Evolutionary conservation across 1,140 invertebrate species (phyloP).

Genomic region (Plodia interpunctella): DNA sequence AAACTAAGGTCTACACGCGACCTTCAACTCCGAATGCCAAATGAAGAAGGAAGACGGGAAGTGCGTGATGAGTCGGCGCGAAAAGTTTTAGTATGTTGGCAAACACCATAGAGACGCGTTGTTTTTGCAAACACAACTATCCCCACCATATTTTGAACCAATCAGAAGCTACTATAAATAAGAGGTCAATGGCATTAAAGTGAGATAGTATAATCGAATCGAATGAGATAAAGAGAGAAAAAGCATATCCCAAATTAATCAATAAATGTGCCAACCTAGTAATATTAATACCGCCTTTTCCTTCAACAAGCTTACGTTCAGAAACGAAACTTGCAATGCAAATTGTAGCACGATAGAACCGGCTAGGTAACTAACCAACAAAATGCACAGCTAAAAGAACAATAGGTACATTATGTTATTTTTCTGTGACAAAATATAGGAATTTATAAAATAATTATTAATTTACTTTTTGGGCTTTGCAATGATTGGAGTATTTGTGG

Average conservation of each 20-base stretch:
- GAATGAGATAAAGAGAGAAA: conserved; percentile 24
- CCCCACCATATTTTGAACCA: conserved; percentile 44
- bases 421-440: too few relatives aligned
- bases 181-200: conserved; percentile 61
- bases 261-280: conserved; percentile 53
- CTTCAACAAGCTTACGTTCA: not conserved
- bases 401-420: too few relatives aligned
- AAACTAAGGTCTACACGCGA: conserved; percentile 66
- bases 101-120: conserved; percentile 45
- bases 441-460: too few relatives aligned
- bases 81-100: conserved; percentile 58
- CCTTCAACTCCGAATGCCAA: conserved; percentile 73
- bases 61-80: conserved; percentile 66
- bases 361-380: too few relatives aligned
- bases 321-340: not conserved
- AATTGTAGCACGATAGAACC: too few relatives aligned
- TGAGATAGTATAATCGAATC: conserved; percentile 27
- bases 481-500: too few relatives aligned
- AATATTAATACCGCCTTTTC: conserved; percentile 16
- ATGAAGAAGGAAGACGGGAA: conserved; percentile 70
- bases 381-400: too few relatives aligned
- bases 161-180: conserved; percentile 30
- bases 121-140: conserved; percentile 50
- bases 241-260: conserved; percentile 39
- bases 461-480: too few relatives aligned